Percentiles rank a stretch among this genome's conserved stretches.
phyloP scores from a whole-genome alignment of 2,888 invertebrate species.

The Epirrhoe alternata region DNA sequence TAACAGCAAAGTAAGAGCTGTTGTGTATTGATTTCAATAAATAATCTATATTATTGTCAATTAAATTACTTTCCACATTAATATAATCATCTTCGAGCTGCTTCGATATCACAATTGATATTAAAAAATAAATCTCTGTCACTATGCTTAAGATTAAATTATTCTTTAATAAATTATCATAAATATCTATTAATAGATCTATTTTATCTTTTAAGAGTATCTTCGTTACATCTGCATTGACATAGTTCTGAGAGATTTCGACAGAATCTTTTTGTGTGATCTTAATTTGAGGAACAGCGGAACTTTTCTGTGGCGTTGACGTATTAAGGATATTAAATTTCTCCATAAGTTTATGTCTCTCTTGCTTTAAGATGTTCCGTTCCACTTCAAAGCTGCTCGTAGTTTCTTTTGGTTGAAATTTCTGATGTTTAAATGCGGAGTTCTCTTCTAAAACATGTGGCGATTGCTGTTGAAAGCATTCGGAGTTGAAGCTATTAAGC shows the following conservation, averaged over 20 bases:
- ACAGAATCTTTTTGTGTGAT: conserved; percentile 61
- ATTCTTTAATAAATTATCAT: conserved; percentile 84
- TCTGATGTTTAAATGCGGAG: conserved; percentile 68
- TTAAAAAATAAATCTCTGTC: conserved; percentile 88
- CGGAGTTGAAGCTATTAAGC: conserved; percentile 67
- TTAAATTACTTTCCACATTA: conserved; percentile 53
- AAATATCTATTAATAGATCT: conserved; percentile 84
- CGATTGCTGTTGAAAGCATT: conserved; percentile 68
- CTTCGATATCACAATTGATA: conserved; percentile 86
- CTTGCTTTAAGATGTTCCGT: conserved; percentile 73
- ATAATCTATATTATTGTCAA: conserved; percentile 55
- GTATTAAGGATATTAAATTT: conserved; percentile 76
- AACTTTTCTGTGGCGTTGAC: conserved; percentile 56
- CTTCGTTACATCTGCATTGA: conserved; percentile 71
- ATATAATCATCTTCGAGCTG: conserved; percentile 70
- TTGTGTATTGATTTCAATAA: conserved; percentile 86
- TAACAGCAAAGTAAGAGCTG: conserved; percentile 90
- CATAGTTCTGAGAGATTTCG: conserved; percentile 57
- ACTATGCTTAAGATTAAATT: conserved; percentile 87
- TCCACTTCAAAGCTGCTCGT: conserved; percentile 70
- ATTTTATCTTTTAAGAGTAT: conserved; percentile 82
- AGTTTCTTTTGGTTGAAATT: conserved; percentile 64
- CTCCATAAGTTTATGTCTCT: conserved; percentile 76
- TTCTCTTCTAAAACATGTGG: conserved; percentile 67
- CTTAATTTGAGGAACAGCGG: conserved; percentile 64